Conservation (phyloP, 2,797 vertebrate species). For the Spheniscus humboldti region DNA sequence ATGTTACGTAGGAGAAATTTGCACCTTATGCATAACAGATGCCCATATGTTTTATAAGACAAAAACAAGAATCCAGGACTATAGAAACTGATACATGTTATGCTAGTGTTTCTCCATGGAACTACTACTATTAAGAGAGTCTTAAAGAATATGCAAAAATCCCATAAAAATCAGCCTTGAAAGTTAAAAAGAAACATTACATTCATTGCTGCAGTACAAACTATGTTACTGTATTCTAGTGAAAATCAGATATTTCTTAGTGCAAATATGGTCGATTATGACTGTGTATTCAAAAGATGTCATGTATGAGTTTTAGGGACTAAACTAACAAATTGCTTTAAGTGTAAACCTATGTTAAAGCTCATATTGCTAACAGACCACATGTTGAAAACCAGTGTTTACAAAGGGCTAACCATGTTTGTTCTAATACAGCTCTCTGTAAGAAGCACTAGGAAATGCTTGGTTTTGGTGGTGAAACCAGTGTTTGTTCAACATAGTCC, state of each 20-base stretch:
- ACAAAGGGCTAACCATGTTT: background rate
- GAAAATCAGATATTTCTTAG: background rate
- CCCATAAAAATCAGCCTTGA: background rate
- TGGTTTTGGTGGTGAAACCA: background rate
- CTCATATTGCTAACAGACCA: background rate
- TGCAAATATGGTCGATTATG: background rate
- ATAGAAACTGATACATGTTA: background rate
- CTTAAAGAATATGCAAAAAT: background rate
- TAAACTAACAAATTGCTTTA: background rate
- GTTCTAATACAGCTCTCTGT: background rate
- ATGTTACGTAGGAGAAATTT: background rate
- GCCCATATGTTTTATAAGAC: background rate
- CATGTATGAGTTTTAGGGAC: background rate
- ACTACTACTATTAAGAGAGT: background rate
- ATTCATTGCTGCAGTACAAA: background rate
- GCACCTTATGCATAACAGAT: background rate
- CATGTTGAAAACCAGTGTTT: background rate
- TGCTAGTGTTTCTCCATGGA: background rate
- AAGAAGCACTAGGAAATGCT: background rate
- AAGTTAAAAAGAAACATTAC: background rate
- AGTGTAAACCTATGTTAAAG: background rate
- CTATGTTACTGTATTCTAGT: background rate
- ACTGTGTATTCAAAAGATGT: background rate
- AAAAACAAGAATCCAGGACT: background rate
- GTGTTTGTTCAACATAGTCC: background rate